Evolutionary conservation across 2,888 invertebrate species (phyloP).

Genomic region (Pristionchus entomophagus): DNA sequence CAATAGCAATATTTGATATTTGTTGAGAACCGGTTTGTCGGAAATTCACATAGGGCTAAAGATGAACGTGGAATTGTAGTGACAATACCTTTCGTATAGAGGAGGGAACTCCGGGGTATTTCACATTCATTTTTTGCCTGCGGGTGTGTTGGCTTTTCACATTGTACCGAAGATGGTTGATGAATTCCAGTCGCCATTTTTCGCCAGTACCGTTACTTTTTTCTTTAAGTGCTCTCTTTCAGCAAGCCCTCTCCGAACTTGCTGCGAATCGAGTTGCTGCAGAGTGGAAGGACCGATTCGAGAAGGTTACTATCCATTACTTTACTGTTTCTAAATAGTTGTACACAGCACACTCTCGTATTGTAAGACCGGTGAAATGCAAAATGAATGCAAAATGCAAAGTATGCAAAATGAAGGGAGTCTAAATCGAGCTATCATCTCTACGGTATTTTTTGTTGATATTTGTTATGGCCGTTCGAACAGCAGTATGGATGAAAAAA

Average conservation of each 20-base stretch:
- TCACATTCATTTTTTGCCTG: no score
- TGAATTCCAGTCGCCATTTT: neutral
- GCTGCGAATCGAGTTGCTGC: constrained; percentile 61
- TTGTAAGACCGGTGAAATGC: no score
- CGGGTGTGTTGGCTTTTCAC: neutral
- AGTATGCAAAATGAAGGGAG: no score
- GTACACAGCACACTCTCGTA: no score
- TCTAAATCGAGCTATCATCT: no score
- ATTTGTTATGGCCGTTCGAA: no score
- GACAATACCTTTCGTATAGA: no score
- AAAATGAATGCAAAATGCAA: no score
- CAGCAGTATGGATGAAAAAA: neutral
- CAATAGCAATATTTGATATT: neutral
- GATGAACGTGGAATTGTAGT: neutral
- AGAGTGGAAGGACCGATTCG: constrained; percentile 70
- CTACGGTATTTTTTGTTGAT: neutral
- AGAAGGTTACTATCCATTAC: constrained; percentile 52
- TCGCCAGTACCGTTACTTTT: neutral
- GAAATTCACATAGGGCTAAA: neutral
- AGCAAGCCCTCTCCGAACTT: constrained; percentile 55
- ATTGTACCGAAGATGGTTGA: neutral
- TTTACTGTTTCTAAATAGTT: neutral
- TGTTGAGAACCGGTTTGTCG: neutral
- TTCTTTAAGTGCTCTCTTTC: neutral
- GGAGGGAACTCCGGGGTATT: no score